Evolutionary conservation across 2,888 invertebrate species (phyloP), one percentile per base, ranked within the genome.

Genomic region (Mimachlamys varia): DNA sequence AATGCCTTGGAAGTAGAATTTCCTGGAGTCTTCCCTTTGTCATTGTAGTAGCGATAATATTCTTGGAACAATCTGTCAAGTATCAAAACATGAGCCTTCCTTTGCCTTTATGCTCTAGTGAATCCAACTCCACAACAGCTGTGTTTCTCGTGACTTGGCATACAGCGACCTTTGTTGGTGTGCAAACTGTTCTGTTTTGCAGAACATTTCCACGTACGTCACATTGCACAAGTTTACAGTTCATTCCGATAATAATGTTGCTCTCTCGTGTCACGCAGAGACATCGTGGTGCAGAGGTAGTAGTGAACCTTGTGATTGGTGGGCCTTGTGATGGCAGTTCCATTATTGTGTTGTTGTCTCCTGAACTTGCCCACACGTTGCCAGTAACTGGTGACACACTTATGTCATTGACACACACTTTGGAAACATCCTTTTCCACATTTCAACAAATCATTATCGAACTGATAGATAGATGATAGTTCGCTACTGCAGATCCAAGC

Each of bases 301-400:
- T 76, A 27, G 76, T 33, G 27, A 76, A 27, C 76, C 76, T 76
- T 7, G 27, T 27, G 76, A 76, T 22, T 76, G 76, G 5, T 27
- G 2, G 0, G 15, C 33, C 76, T 27, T 76, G 33, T 76, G 76
- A 5, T 76, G 7, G 27, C 33, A 76, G 19, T 27, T 76, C 76
- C 27, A 76, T 76, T 33, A 76, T 76, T 1, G 76, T 33, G 33
- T 76, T 76, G 76, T 76, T 76, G 13, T 7, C 76, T 76, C 15
- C 76, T 76, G 76, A 76, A 76, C 76, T 33, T 76, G 76, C 76
- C 76, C 76, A 76, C 33, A 76, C 27, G 13, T 76, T 76, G 17
- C 76, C 76, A 22, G 76, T 76, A 15, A 76, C 76, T 7, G 76
- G 76, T 27, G 76, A 76, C 13, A 76, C 22, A 76, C 76, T 33